Evolutionary conservation across 30 jellyfish, hydroid and myxozoan species (phyloP).

Genomic region (Turritopsis rubra): DNA sequence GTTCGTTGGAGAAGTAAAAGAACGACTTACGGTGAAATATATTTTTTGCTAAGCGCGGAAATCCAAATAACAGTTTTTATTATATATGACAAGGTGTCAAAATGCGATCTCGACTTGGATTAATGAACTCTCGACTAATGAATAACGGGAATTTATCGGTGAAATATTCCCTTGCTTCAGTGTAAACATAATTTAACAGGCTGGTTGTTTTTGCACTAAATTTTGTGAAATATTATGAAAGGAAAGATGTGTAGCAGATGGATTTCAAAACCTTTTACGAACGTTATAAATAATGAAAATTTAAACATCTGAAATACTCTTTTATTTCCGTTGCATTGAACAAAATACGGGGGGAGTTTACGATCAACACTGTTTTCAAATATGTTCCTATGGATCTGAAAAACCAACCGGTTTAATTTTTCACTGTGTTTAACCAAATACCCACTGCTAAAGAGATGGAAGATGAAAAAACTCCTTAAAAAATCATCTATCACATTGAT

Average conservation of each 20-base stretch:
- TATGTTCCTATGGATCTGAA: not conserved
- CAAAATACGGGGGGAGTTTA: not conserved
- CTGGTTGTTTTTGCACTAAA: not conserved
- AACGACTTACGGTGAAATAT: no score
- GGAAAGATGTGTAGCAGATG: not conserved
- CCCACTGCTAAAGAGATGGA: not conserved
- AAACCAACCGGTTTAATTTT: not conserved
- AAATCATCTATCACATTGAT: not conserved
- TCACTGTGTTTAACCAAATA: not conserved
- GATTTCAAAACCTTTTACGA: not conserved
- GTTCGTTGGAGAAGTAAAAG: no score
- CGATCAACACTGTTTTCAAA: not conserved
- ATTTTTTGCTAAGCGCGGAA: no score
- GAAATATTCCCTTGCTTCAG: no score
- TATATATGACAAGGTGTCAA: no score
- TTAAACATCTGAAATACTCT: not conserved
- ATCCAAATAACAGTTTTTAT: no score
- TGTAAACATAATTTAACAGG: no score
- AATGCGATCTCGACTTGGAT: no score
- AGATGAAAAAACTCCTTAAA: not conserved
- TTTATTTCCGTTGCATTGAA: not conserved
- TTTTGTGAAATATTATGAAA: not conserved
- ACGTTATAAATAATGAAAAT: not conserved
- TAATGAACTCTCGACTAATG: no score
- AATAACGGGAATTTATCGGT: no score